phyloP scores from a whole-genome alignment of 1,140 invertebrate genomes.

The Listronotus bonariensis region DNA sequence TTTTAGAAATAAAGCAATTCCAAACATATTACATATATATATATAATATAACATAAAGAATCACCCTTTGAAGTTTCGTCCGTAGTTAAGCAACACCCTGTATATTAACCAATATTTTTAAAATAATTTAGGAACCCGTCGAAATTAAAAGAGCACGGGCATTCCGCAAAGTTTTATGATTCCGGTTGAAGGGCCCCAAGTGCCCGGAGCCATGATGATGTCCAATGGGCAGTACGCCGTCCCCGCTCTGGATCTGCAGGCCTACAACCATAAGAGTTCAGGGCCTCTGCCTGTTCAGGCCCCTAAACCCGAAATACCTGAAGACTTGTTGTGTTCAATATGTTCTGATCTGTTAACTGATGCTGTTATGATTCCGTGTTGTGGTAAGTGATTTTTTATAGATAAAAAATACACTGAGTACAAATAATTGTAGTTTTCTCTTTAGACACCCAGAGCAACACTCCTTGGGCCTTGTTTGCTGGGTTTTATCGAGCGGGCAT shows the following conservation, averaged over 20 bases:
- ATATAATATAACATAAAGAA: no score
- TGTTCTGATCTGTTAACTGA: conserved; percentile 94
- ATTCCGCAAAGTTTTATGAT: conserved; percentile 97
- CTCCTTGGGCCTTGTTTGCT: no score
- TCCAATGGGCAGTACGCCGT: conserved; percentile 89
- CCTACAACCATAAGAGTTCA: conserved; percentile 53
- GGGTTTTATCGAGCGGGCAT: no score
- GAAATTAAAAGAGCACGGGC: conserved; percentile 95
- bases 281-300: conserved; percentile 69
- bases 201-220: conserved; percentile 93
- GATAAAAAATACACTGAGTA: no score
- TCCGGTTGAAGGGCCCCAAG: conserved; percentile 84
- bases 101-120: no score
- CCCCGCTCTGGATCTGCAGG: conserved; percentile 88
- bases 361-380: conserved; percentile 96
- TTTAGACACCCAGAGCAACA: no score
- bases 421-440: no score
- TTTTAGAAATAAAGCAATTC: no score
- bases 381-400: conserved; percentile 63
- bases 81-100: no score
- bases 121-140: conserved; percentile 62
- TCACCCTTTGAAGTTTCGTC: no score
- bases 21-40: no score
- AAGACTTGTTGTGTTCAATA: conserved; percentile 87
- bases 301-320: conserved; percentile 79